Conservation (phyloP, 2,113 vertebrate genomes). For the Centropus bengalensis region DNA sequence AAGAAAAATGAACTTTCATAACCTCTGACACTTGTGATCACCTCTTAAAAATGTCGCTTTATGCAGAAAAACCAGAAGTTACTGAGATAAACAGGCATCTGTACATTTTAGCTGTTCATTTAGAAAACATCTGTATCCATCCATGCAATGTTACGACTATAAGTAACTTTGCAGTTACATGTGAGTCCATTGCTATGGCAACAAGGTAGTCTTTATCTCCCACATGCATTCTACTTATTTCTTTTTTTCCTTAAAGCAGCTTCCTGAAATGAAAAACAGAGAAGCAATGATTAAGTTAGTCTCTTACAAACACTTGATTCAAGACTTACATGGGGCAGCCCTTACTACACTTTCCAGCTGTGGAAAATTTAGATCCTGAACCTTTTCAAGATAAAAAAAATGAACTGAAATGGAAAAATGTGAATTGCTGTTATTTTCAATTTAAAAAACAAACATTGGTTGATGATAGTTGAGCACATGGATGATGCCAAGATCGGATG, state of each 20-base stretch:
- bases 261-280: constrained; percentile 73
- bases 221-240: constrained; percentile 32
- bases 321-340: background rate
- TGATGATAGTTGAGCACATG: background rate
- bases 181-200: constrained; percentile 13
- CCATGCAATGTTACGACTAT: constrained; percentile 47
- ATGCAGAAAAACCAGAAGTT: constrained; percentile 30
- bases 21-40: constrained; percentile 15
- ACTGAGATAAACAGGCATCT: constrained; percentile 27
- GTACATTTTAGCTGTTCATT: constrained; percentile 38
- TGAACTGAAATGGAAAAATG: background rate
- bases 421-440: background rate
- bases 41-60: background rate
- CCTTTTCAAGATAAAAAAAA: constrained; percentile 11
- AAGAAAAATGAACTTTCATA: constrained; percentile 30
- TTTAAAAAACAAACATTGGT: background rate
- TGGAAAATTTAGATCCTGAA: background rate
- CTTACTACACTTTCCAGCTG: background rate
- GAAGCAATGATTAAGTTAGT: constrained; percentile 19
- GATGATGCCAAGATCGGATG: no score
- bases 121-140: constrained; percentile 60
- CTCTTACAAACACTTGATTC: background rate
- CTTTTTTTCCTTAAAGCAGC: constrained; percentile 67
- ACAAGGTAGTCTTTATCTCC: constrained; percentile 53
- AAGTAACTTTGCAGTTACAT: constrained; percentile 52